Conservation (phyloP, 2,888 invertebrate species). For the Hemistola chrysoprasaria region DNA sequence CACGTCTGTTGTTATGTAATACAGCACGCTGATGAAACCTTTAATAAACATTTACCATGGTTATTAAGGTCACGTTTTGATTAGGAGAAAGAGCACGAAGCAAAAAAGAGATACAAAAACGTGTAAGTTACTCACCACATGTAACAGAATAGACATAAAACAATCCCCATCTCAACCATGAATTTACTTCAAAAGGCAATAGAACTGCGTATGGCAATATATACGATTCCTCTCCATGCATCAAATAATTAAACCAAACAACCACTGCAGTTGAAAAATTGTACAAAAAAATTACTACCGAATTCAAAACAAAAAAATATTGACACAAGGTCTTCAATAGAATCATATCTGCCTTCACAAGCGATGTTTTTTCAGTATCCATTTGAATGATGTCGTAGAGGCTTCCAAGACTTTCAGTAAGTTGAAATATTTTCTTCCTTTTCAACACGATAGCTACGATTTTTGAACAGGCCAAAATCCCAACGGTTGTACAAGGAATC, state of each 20-base stretch:
- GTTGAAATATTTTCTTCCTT: conserved; percentile 40
- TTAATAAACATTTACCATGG: too few relatives aligned
- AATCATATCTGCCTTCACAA: conserved; percentile 43
- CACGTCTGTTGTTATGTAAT: conserved; percentile 54
- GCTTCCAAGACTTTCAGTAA: conserved; percentile 39
- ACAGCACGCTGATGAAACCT: conserved; percentile 61
- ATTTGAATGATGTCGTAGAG: conserved; percentile 43
- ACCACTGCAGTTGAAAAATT: conserved; percentile 55
- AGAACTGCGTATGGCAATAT: conserved; percentile 54
- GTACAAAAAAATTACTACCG: conserved; percentile 56
- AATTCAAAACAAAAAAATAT: conserved; percentile 58
- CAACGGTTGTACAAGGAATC: conserved; percentile 52
- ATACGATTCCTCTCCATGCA: conserved; percentile 38
- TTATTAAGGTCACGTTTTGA: too few relatives aligned
- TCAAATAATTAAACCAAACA: conserved; percentile 47
- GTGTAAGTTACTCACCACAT: conserved; percentile 57
- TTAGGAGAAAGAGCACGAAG: too few relatives aligned
- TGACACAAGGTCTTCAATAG: conserved; percentile 49
- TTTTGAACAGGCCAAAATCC: conserved; percentile 49
- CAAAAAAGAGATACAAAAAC: too few relatives aligned
- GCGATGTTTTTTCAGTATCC: conserved; percentile 35
- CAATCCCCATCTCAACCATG: conserved; percentile 50
- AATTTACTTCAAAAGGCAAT: conserved; percentile 54
- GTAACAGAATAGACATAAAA: conserved; percentile 49
- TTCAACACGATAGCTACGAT: conserved; percentile 37